Evolutionary conservation across 2,888 invertebrate genomes (phyloP), one percentile per base, ranked within the genome.

Genomic region (Chouioia cunea): DNA sequence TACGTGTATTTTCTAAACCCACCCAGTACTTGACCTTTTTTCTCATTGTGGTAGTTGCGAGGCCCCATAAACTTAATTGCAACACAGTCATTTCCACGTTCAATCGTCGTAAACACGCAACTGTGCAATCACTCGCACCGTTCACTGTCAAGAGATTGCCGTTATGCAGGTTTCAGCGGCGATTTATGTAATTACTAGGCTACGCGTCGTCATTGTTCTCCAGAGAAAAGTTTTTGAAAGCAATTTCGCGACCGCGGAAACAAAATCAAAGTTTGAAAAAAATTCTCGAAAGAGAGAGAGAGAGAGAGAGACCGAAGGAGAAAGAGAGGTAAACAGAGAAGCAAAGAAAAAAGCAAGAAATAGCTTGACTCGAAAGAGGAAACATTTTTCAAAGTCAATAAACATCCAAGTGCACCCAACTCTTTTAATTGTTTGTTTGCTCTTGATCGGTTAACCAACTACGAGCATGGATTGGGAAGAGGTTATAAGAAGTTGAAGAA

Each of bases 161-260:
- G 12, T 36, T 36, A 36, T 36, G 6, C 36, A 10, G 12, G 36
- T 36, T 12, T 6, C 36, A 56, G 22, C n/a, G 56, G 47, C 47
- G 59, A 59, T 59, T 60, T 50, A 50, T 36, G 16, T 59, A 60
- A 59, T 59, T 53, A 56, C 36, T 47, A 4, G 18, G 2, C 36
- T 20, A 15, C 50, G 14, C 27, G 15, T 36, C 8, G 8, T 36
- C 15, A 16, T 63, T 22, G 44, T 52, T 54, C 54, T 12, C 22
- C 27, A 58, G 64, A 64, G 53, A 56, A 48, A 48, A 70, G 70
- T 65, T 36, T 36, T 65, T 56, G 56, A 44, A 65, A 65, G 59
- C 60, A 65, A 70, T 65, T 60, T 65, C 50, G 70, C 27, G 58
- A 36, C 53, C 43, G 59, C 63, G 6, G 43, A 57, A 6, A n/a